These are phyloP conservation scores for Mesorhabditis spiculigera DNA, from an alignment of 2,888 invertebrate species.

Conservation along the genomic window DNA sequence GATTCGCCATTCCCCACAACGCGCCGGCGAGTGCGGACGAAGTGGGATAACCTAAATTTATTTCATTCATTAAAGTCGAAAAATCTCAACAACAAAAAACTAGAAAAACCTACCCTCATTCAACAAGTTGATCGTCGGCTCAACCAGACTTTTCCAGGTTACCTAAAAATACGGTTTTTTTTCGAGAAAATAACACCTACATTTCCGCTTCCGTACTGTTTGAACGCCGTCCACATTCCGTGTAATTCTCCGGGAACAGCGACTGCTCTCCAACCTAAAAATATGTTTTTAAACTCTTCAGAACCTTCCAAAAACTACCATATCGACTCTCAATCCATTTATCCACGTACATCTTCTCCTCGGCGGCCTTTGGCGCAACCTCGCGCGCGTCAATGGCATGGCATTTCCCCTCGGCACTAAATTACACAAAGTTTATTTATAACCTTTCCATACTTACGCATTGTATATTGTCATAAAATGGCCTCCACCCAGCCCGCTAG, in stretches of 20 bases:
- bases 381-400: slow-evolving; percentile 62
- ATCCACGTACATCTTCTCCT: slow-evolving; percentile 59
- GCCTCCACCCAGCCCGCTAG: slow-evolving; percentile 85
- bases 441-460: slow-evolving; percentile 22
- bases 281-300: slow-evolving; percentile 1
- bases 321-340: slow-evolving; percentile 43
- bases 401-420: slow-evolving; percentile 46
- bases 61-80: slow-evolving; percentile 5
- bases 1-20: slow-evolving; percentile 30
- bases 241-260: slow-evolving; percentile 55
- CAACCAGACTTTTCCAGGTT: slow-evolving; percentile 39
- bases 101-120: slow-evolving; percentile 34
- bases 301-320: slow-evolving; percentile 21
- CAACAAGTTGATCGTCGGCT: slow-evolving; percentile 54
- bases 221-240: slow-evolving; percentile 47
- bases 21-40: slow-evolving; percentile 51
- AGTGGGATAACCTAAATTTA: slow-evolving; percentile 49
- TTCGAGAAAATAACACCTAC: not conserved
- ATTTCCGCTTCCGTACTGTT: slow-evolving; percentile 40
- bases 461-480: slow-evolving; percentile 80
- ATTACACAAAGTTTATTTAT: slow-evolving; percentile 5
- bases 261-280: slow-evolving; percentile 50
- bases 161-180: slow-evolving; percentile 15
- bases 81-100: slow-evolving; percentile 3
- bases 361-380: slow-evolving; percentile 65